Base-by-base conservation (phyloP, 1,140 invertebrate genomes). In the Drosophila neocordata region DNA sequence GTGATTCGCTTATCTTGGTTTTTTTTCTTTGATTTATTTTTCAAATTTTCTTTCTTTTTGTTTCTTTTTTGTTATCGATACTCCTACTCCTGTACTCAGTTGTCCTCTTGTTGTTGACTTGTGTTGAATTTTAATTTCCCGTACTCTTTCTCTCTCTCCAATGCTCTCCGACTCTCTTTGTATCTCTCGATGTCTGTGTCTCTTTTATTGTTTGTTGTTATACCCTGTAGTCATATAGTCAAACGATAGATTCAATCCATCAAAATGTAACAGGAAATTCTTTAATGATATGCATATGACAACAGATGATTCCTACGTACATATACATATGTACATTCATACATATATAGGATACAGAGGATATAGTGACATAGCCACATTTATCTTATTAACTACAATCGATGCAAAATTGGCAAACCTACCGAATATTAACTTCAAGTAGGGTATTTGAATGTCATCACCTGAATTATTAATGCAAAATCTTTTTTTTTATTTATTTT, bases 1-100 rank as follows among this genome's bases (percentile, higher is more conserved):
- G 69, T 78, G 72, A 78, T 68, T 85, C 75, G 38, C 73, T 72
- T 69, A 65, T 70, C 65, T 68, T 58, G 38, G 58, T 37, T 68
- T 56, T 69, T 68, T 52, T 38, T 57, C 52, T 67, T 87, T 77
- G 74, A 85, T 85, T 78, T 48, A 18, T 48, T 20, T 20, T 20
- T 61, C 67, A 51, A 48, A 13, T 58, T 72, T 57, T 60, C 59
- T 48, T 48, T 48, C 15, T 18, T 48, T 48, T 48, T 48, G 41
- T 48, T 48, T 68, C 38, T 38, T 51, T 57, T 59, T 44, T 55
- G 78, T 48, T 87, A 85, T 87, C 61, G 60, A 57, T 8, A 5
- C 27, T 15, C 52, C 55, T 31, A n/a, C 66, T 35, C 12, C 20
- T 11, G 12, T 13, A 53, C 55, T 65, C 22, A 2, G 22, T 48